A percentile compares a stretch with the other conserved stretches of the same genome.
These are phyloP conservation scores for Drosophila lacicola DNA, from an alignment of 2,888 invertebrate species.

Conservation along the genomic window DNA sequence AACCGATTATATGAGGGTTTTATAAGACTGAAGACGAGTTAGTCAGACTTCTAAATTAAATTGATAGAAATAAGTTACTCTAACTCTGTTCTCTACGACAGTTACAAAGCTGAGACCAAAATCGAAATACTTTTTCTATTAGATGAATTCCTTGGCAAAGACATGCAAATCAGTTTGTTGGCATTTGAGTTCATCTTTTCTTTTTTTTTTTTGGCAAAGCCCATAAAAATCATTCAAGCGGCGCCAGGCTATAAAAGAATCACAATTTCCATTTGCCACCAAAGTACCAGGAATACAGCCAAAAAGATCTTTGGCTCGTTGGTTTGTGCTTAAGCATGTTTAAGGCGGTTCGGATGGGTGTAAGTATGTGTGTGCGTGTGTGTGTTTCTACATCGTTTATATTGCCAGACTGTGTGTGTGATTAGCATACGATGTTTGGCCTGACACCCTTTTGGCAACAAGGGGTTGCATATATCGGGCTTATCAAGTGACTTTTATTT, in stretches of 20 bases:
- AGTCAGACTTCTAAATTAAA: no score
- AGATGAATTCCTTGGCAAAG: conserved; percentile 18
- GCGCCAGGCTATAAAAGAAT: conserved; percentile 72
- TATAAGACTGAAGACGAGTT: no score
- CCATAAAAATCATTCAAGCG: conserved; percentile 82
- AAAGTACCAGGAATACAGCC: conserved; percentile 31
- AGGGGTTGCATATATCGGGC: conserved; percentile 74
- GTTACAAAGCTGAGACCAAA: conserved; percentile 4
- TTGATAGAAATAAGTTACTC: no score
- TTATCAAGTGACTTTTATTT: conserved; percentile 75
- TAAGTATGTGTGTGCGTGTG: conserved; percentile 16
- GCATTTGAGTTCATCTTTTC: conserved; percentile 28
- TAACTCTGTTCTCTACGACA: no score
- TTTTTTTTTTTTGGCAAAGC: conserved; percentile 43
- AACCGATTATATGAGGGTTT: no score
- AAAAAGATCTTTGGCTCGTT: conserved; percentile 65
- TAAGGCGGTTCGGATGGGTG: conserved; percentile 51
- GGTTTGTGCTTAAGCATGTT: conserved; percentile 69
- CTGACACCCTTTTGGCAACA: conserved; percentile 64
- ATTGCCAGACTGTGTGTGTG: conserved; percentile 46
- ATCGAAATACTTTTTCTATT: conserved; percentile 5
- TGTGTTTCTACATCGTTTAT: conserved; percentile 3
- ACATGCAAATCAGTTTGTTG: conserved; percentile 71
- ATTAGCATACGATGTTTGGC: conserved; percentile 74
- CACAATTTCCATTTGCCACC: conserved; percentile 69